Evolutionary conservation across 2,113 vertebrate species (phyloP).

Genomic region (Chelonoidis abingdonii): DNA sequence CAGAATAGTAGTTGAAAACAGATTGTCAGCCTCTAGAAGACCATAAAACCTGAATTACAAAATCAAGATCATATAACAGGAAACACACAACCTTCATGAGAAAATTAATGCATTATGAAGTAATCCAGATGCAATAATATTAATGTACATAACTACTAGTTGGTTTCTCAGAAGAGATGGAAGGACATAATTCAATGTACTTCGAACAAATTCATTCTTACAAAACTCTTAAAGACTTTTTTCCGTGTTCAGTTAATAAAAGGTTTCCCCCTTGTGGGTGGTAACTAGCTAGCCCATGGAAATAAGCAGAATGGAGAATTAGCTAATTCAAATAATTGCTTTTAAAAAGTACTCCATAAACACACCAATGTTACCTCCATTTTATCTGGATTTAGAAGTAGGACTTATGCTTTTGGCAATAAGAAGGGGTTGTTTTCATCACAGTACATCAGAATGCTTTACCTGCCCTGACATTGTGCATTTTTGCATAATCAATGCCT

Average conservation of each 20-base stretch:
- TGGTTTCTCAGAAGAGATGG: neutral
- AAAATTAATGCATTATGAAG: neutral
- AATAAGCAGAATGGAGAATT: neutral
- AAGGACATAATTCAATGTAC: neutral
- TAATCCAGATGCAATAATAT: neutral
- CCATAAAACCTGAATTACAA: neutral
- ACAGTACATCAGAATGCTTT: neutral
- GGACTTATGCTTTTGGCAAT: neutral
- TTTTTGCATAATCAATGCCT: neutral
- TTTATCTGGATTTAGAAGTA: neutral
- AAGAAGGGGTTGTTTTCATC: neutral
- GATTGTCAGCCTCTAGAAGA: neutral
- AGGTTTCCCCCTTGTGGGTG: neutral
- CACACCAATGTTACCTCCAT: neutral
- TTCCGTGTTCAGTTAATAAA: neutral
- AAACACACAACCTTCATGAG: neutral
- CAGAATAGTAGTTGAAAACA: neutral
- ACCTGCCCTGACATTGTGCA: neutral
- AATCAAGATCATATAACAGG: neutral
- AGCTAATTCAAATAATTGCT: neutral
- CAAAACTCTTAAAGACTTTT: neutral
- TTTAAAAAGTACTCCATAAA: neutral
- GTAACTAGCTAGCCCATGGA: neutral
- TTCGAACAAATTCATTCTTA: neutral
- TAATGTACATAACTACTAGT: neutral